Conservation (phyloP, 2,888 invertebrate genomes). For the Lochmaea crataegi region DNA sequence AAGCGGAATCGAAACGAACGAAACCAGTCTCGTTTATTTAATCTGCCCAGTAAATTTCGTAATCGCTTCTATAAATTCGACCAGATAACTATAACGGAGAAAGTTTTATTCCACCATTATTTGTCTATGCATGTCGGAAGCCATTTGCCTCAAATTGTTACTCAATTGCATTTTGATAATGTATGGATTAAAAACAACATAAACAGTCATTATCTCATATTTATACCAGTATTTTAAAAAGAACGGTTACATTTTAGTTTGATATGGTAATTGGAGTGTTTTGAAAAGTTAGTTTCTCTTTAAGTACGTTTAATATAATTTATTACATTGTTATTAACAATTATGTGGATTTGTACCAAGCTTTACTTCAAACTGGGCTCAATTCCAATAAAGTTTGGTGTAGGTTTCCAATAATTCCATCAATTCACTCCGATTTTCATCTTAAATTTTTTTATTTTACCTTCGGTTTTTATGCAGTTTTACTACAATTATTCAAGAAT, state of each 20-base stretch:
- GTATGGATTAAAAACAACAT: conserved; percentile 7
- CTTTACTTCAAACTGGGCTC: too few relatives aligned
- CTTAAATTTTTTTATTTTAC: too few relatives aligned
- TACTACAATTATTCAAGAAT: too few relatives aligned
- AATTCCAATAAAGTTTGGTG: too few relatives aligned
- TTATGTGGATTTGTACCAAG: too few relatives aligned
- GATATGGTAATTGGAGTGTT: neutral
- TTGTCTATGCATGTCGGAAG: conserved; percentile 37
- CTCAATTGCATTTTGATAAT: conserved; percentile 22
- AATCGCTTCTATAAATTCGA: conserved; percentile 40
- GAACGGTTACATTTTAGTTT: neutral
- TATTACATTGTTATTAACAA: too few relatives aligned
- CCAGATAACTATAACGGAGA: conserved; percentile 38
- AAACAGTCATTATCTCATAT: neutral
- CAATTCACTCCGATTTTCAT: too few relatives aligned
- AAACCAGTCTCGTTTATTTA: conserved; percentile 28
- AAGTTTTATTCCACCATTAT: conserved; percentile 39
- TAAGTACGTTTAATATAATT: too few relatives aligned
- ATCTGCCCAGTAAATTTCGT: conserved; percentile 33
- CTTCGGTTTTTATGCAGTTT: too few relatives aligned
- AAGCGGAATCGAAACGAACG: conserved; percentile 17
- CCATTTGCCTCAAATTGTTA: conserved; percentile 33
- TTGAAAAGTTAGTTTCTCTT: too few relatives aligned
- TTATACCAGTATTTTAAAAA: neutral
- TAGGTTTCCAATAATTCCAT: too few relatives aligned